Evolutionary conservation across 1,140 invertebrate species (phyloP).

Genomic region (Aphelinus atriplicis): DNA sequence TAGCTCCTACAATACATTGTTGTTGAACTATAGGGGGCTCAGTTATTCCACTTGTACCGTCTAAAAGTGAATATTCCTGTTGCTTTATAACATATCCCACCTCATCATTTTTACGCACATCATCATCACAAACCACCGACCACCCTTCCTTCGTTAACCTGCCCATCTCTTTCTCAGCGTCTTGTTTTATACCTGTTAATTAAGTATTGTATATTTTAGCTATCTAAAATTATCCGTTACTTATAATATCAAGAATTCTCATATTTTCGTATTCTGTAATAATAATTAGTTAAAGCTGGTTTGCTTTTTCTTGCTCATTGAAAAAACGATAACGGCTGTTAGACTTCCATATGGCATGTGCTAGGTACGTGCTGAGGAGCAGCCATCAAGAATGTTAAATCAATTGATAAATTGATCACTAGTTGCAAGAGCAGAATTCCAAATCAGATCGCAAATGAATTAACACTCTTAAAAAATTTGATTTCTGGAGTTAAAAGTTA

Average conservation of each 20-base stretch:
- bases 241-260: slow-evolving; percentile 49
- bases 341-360: slow-evolving; percentile 64
- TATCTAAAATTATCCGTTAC: slow-evolving; percentile 58
- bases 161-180: slow-evolving; percentile 66
- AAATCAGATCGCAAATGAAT: too few relatives aligned
- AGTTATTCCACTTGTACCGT: neutral
- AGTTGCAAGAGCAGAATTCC: too few relatives aligned
- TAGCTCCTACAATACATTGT: slow-evolving; percentile 30
- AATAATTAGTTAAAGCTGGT: slow-evolving; percentile 66
- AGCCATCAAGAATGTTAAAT: slow-evolving; percentile 51
- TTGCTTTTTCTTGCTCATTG: slow-evolving; percentile 59
- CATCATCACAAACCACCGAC: slow-evolving; percentile 64
- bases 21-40: slow-evolving; percentile 33
- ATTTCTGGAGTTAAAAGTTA: too few relatives aligned
- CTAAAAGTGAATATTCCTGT: slow-evolving; percentile 28
- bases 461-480: too few relatives aligned
- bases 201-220: slow-evolving; percentile 66
- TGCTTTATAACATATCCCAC: slow-evolving; percentile 58
- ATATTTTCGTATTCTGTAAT: slow-evolving; percentile 55
- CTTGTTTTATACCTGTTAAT: slow-evolving; percentile 68
- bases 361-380: slow-evolving; percentile 64
- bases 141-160: slow-evolving; percentile 66
- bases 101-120: slow-evolving; percentile 61
- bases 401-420: too few relatives aligned
- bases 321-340: slow-evolving; percentile 57